Evolutionary conservation across 2,113 vertebrate species (phyloP), one percentile per base, ranked within the genome.

Genomic region (Macheiramphus alcinus): DNA sequence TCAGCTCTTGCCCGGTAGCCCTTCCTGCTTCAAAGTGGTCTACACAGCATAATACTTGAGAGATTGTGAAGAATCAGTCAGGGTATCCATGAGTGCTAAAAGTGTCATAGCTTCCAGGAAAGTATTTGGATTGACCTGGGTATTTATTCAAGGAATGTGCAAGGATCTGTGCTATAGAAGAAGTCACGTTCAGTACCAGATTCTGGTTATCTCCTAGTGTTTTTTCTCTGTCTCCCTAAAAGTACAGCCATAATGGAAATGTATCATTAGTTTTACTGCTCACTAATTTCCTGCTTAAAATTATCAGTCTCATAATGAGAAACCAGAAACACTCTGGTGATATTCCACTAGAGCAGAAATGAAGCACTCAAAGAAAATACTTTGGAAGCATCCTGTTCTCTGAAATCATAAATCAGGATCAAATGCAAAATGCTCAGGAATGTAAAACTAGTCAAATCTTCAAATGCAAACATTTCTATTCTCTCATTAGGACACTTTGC

Each of bases 121-220:
- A 65, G 16, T 43, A 25, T 40, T 67, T 78, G 61, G 19, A 36
- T 80, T 79, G 48, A 59, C 9, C 6, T 5, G 6, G 15, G 7
- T 72, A 26, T 38, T 80, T 72, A 3, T 74, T 55, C 66, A 63
- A 85, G 47, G 17, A 50, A 84, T 8, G 7, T n/a, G 17, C 17
- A 50, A 36, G 17, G 27, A n/a, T 58, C n/a, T 53, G 10, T 66
- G 31, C 45, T 48, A 9, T 9, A 68, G 36, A 19, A 31, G 29
- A 32, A 38, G 34, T 74, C 79, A 38, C 0, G 0, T 6, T 47
- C 23, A 36, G 9, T 19, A 34, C 2, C 2, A 52, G 21, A 26
- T 53, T 62, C 73, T 62, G n/a, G 8, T 81, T 67, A 48, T 53
- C 21, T 84, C 43, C 31, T 31, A 38, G 11, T 5, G 2, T 9